Percentiles rank a stretch among this genome's conserved stretches.
These are phyloP conservation scores for Nanorana parkeri DNA, from an alignment of 2,113 vertebrate genomes.

Conservation along the genomic window DNA sequence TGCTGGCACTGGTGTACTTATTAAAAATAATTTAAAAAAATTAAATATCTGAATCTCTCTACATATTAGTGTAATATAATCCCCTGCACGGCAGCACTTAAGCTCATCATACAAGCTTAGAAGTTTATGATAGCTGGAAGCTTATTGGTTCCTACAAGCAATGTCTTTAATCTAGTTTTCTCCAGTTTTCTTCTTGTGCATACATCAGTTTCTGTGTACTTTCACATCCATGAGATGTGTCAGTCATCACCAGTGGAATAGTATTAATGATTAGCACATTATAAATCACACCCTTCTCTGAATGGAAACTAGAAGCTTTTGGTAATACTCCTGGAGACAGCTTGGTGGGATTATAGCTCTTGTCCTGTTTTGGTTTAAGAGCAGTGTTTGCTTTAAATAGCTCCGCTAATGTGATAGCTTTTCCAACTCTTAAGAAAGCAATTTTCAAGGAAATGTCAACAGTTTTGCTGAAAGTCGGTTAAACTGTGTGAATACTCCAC, in stretches of 20 bases:
- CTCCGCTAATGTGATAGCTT: constrained; percentile 45
- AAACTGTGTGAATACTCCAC: constrained; percentile 44
- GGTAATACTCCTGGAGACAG: constrained; percentile 49
- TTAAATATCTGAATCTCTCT: too few relatives aligned
- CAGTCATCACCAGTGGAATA: constrained; percentile 10
- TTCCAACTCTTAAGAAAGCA: constrained; percentile 49
- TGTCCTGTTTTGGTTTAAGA: constrained; percentile 41
- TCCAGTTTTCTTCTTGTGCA: constrained; percentile 2
- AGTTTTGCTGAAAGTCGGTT: constrained; percentile 44
- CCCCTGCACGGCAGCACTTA: too few relatives aligned
- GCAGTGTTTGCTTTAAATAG: constrained; percentile 45
- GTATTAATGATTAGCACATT: constrained; percentile 32
- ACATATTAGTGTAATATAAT: too few relatives aligned
- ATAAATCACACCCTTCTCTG: constrained; percentile 20
- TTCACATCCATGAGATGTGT: constrained; percentile 10
- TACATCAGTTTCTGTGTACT: constrained; percentile 15
- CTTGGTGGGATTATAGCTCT: constrained; percentile 44
- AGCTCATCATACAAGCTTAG: too few relatives aligned
- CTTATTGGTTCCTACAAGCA: too few relatives aligned
- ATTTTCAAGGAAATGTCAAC: constrained; percentile 53
- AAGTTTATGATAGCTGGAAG: too few relatives aligned
- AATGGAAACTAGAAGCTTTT: constrained; percentile 33
- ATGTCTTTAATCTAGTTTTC: not conserved
- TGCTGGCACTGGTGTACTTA: too few relatives aligned
- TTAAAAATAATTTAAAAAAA: too few relatives aligned